These are phyloP conservation scores for Protosalanx chinensis DNA, from an alignment of 2,797 vertebrate genomes.

Conservation along the genomic window DNA sequence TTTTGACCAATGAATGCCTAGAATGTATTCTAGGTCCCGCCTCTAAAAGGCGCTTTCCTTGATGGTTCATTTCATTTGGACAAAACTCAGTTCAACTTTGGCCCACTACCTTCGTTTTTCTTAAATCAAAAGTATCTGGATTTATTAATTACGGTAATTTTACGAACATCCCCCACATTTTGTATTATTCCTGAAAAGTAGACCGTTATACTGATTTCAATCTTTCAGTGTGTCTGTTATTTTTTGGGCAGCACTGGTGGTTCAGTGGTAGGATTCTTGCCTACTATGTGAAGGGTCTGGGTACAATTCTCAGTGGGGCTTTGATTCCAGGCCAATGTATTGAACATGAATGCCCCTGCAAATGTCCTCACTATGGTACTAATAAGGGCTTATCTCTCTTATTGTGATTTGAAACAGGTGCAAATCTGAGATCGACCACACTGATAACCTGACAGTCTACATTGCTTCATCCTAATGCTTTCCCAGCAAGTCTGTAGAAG, in stretches of 20 bases:
- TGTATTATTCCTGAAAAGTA: not conserved
- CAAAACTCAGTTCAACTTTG: not conserved
- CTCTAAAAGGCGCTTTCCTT: not conserved
- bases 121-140: no score
- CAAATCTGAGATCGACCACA: constrained; percentile 19
- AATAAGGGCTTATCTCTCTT: no score
- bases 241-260: no score
- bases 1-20: constrained; percentile 46
- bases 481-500: not conserved
- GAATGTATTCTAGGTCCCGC: constrained; percentile 20
- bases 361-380: no score
- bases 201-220: constrained; percentile 10
- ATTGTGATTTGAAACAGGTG: constrained; percentile 4
- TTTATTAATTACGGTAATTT: no score
- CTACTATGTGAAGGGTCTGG: no score
- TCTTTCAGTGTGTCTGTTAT: not conserved
- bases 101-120: no score
- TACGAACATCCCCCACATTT: not conserved
- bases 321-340: no score
- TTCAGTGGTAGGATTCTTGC: no score
- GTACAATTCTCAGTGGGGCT: no score
- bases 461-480: not conserved
- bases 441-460: constrained; percentile 6
- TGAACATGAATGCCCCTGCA: no score
- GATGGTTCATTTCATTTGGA: not conserved